Percentiles rank a stretch among this genome's conserved stretches.
phyloP scores from a whole-genome alignment of 2,888 invertebrate species.

The Cacoxenus indagator region DNA sequence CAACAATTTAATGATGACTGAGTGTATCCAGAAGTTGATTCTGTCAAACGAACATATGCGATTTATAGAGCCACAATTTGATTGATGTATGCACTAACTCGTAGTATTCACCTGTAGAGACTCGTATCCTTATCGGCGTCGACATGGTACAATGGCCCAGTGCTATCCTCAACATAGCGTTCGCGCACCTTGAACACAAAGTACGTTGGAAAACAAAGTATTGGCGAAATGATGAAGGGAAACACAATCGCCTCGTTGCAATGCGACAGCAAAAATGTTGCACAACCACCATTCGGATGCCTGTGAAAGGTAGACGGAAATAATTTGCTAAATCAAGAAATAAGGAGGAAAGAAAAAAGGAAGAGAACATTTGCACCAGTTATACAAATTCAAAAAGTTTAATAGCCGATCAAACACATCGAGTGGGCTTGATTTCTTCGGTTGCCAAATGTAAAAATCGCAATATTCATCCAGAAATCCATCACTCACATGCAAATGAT shows the following conservation, averaged over 20 bases:
- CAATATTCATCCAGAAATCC: too few relatives aligned
- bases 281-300: constrained; percentile 82
- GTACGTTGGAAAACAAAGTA: constrained; percentile 88
- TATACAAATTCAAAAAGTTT: constrained; percentile 34
- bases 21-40: constrained; percentile 83
- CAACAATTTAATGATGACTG: constrained; percentile 81
- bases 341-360: constrained; percentile 30
- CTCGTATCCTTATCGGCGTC: constrained; percentile 65
- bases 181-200: constrained; percentile 76
- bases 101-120: constrained; percentile 62
- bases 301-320: constrained; percentile 72
- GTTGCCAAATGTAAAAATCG: too few relatives aligned
- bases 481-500: too few relatives aligned
- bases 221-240: constrained; percentile 82
- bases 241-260: constrained; percentile 83
- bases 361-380: constrained; percentile 38
- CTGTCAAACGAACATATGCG: constrained; percentile 47
- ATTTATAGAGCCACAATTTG: background rate
- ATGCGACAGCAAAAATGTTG: constrained; percentile 82
- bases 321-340: constrained; percentile 47
- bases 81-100: background rate
- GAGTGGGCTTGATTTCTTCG: too few relatives aligned
- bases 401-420: background rate
- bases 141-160: constrained; percentile 63
- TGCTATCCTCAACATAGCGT: constrained; percentile 61